phyloP scores from a whole-genome alignment of 1,140 invertebrate genomes.

The Chymomyza costata region DNA sequence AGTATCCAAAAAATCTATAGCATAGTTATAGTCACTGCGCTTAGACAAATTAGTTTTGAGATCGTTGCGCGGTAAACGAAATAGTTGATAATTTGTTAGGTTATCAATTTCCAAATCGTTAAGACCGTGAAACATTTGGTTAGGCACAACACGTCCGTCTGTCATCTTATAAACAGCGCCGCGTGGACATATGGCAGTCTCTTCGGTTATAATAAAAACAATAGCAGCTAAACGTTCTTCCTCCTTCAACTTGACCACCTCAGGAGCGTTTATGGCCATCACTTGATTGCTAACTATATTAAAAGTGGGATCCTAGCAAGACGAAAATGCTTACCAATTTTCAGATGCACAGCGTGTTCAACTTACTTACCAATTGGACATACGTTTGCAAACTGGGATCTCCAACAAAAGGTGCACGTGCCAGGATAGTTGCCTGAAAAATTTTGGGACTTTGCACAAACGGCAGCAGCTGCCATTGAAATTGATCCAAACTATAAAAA shows the following conservation, averaged over 20 bases:
- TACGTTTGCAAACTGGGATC: constrained; percentile 77
- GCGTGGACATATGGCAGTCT: constrained; percentile 82
- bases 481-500: constrained; percentile 83
- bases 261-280: constrained; percentile 74
- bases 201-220: constrained; percentile 81
- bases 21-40: constrained; percentile 84
- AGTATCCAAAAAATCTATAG: constrained; percentile 85
- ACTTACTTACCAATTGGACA: constrained; percentile 67
- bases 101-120: constrained; percentile 78
- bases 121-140: constrained; percentile 82
- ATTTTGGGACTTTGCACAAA: constrained; percentile 78
- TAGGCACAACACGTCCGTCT: constrained; percentile 81
- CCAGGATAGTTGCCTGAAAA: constrained; percentile 78
- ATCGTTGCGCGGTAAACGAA: constrained; percentile 80
- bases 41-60: constrained; percentile 84
- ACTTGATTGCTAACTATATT: constrained; percentile 75
- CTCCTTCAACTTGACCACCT: constrained; percentile 81
- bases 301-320: constrained; percentile 62
- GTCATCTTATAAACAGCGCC: constrained; percentile 82
- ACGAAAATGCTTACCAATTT: neutral
- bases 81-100: constrained; percentile 82
- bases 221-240: constrained; percentile 84
- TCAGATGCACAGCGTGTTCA: neutral
- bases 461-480: constrained; percentile 82
- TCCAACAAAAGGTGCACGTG: constrained; percentile 77